Base-by-base conservation (phyloP, 2,888 invertebrate genomes). In the Caprella mutica region DNA sequence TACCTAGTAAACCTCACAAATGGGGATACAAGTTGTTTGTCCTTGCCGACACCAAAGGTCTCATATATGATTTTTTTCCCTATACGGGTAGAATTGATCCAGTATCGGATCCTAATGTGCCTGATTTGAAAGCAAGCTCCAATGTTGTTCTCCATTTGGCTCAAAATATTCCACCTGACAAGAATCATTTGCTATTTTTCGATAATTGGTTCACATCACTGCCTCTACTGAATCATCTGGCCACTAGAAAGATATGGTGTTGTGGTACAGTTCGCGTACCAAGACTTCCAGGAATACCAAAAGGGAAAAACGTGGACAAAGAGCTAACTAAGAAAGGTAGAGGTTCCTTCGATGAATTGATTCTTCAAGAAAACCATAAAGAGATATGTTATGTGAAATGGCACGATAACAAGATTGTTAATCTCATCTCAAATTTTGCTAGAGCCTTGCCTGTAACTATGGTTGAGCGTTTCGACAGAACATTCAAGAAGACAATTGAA, bases 11-110 rank as follows among this genome's bases (percentile, higher is more conserved):
- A 21, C 40, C 30, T 3, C 54, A 54, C 19, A 54, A 54, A 23
- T 54, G 43, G 43, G 54, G 44, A 2, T 54, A 54, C 19, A 54
- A 54, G 21, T 24, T 54, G 6, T 54, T 44, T 44, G 12, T 23
- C 17, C 29, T 54, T 2, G 27, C 54, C 8, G 40, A 29, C 19
- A 39, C n/a, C n/a, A 14, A 54, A 2, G 54, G 54, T 5, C 5
- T 54, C 8, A 30, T 30, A 12, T 44, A 54, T 19, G 54, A 54
- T 27, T 54, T 54, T n/a, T 27, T 54, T 4, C 43, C 54, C 4
- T 54, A 54, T 17, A 14, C n/a, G 14, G 54, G 54, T 6, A 44
- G 19, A 54, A 27, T 54, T n/a, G 21, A 54, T n/a, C 54, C 54
- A 8, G 54, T 54, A 2, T 9, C 42, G n/a, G 26, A 54, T 3